Conservation (phyloP, 2,888 invertebrate genomes). For the Periphyllus acericola region DNA sequence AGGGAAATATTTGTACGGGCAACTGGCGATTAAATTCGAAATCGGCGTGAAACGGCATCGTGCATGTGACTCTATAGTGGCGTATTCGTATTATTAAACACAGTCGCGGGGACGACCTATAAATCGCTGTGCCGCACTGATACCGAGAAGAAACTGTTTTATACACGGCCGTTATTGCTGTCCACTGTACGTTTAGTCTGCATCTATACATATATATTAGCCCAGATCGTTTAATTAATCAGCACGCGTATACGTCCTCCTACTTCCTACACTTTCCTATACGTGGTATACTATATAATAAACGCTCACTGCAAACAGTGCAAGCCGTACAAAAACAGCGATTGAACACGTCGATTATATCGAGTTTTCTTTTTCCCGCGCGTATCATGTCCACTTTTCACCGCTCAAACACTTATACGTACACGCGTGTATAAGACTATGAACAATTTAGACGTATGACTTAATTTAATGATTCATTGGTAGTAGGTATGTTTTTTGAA, state of each 20-base stretch:
- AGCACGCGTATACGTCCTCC: not conserved
- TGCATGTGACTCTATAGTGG: not conserved
- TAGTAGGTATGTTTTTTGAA: too few relatives aligned
- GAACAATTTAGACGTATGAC: too few relatives aligned
- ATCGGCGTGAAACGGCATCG: constrained; percentile 1
- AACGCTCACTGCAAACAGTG: not conserved
- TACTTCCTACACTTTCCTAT: not conserved
- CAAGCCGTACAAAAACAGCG: not conserved
- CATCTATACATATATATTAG: not conserved
- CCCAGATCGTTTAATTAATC: constrained; percentile 2
- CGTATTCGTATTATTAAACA: not conserved
- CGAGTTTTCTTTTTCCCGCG: not conserved
- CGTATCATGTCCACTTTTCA: not conserved
- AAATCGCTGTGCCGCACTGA: not conserved
- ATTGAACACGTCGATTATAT: not conserved
- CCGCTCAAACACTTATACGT: not conserved
- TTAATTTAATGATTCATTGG: too few relatives aligned
- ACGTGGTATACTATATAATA: not conserved
- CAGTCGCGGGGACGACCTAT: constrained; percentile 12
- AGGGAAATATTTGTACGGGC: not conserved
- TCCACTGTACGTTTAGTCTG: not conserved
- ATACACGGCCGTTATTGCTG: not conserved
- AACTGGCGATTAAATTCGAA: not conserved
- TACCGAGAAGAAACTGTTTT: not conserved
- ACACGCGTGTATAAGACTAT: too few relatives aligned